Conservation (phyloP, 1,140 invertebrate species). For the Drosophila pectinifera region DNA sequence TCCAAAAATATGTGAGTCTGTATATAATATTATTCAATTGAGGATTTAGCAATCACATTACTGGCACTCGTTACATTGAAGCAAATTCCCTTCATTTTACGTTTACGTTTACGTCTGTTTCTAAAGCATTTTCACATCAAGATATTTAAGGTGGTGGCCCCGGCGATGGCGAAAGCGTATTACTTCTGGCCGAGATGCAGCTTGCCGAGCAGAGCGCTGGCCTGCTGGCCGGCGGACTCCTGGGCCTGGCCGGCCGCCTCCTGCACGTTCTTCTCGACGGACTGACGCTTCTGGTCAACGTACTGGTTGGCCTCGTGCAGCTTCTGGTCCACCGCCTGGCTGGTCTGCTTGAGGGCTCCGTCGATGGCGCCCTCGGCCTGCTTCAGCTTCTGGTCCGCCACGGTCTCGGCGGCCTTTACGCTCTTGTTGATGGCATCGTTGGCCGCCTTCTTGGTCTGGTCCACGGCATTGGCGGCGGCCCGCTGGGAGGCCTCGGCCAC, state of each 20-base stretch:
- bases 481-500: constrained; percentile 76
- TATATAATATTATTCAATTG: constrained; percentile 42
- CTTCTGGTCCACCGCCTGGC: constrained; percentile 83
- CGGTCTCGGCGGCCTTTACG: constrained; percentile 82
- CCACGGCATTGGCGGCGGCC: constrained; percentile 80
- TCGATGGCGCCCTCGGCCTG: constrained; percentile 80
- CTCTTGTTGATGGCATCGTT: constrained; percentile 84
- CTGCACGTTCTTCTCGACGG: constrained; percentile 79
- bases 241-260: constrained; percentile 73
- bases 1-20: constrained; percentile 61
- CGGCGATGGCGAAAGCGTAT: not conserved
- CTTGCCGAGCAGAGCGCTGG: constrained; percentile 79
- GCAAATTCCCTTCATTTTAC: constrained; percentile 58
- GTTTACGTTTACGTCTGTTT: constrained; percentile 25
- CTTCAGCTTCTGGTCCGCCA: constrained; percentile 82
- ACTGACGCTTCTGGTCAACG: constrained; percentile 83
- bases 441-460: constrained; percentile 84
- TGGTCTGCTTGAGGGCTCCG: constrained; percentile 78
- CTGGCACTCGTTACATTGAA: constrained; percentile 84
- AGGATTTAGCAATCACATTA: constrained; percentile 80
- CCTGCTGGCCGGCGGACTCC: constrained; percentile 72
- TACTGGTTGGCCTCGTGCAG: constrained; percentile 84
- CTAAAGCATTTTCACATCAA: constrained; percentile 67
- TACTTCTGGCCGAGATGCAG: constrained; percentile 75
- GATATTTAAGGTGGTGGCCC: constrained; percentile 19